Evolutionary conservation across 2,888 invertebrate genomes (phyloP).

Genomic region (Idaea dimidiata): DNA sequence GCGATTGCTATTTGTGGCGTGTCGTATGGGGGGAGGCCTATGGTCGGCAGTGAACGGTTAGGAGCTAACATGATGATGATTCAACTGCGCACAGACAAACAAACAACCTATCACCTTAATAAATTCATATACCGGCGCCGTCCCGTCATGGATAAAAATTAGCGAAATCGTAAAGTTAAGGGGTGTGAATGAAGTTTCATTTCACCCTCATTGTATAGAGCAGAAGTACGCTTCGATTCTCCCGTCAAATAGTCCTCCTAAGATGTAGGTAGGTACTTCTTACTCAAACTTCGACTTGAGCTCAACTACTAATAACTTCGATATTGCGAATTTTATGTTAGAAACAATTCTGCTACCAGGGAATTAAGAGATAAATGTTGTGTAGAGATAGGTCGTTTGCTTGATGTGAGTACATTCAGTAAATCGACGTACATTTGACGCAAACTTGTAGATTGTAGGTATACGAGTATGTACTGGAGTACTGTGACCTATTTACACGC

Average conservation of each 20-base stretch:
- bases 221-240: too few relatives aligned
- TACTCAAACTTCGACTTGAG: background rate
- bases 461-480: background rate
- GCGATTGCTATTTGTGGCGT: too few relatives aligned
- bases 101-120: too few relatives aligned
- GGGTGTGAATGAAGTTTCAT: too few relatives aligned
- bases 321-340: background rate
- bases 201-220: too few relatives aligned
- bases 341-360: background rate
- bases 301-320: background rate
- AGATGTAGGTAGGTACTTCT: background rate
- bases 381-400: constrained; percentile 16
- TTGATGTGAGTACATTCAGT: constrained; percentile 20
- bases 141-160: too few relatives aligned
- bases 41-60: too few relatives aligned
- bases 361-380: constrained; percentile 11
- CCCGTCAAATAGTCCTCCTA: background rate
- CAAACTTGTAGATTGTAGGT: background rate
- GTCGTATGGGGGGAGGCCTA: too few relatives aligned
- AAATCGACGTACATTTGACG: constrained; percentile 20
- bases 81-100: too few relatives aligned
- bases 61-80: too few relatives aligned
- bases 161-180: too few relatives aligned
- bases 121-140: too few relatives aligned
- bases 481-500: background rate